Base-by-base conservation (phyloP, 2,888 invertebrate genomes). In the Bibio marci region DNA sequence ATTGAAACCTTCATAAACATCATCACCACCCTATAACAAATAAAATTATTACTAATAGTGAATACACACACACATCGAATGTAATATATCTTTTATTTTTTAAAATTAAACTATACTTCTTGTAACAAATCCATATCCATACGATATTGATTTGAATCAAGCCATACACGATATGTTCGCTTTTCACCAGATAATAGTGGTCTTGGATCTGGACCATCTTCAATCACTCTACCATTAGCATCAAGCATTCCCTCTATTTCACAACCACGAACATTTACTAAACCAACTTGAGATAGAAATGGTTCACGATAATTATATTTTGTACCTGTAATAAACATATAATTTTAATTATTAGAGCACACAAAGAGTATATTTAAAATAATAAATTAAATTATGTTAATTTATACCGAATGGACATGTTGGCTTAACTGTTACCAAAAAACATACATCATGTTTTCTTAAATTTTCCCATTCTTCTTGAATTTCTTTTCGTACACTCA, bases 181-280 rank as follows among this genome's bases (percentile, higher is more conserved):
- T 79, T 74, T 51, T 94, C 92, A 0, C 94, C 95, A 0, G 80
- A 76, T 22, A 95, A 59, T 45, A 77, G 71, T 0, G 92, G 94
- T 45, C 82, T 73, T 0, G 88, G 88, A 52, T 88, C 90, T 0
- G 88, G 87, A 0, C 88, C 87, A 58, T 98, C 98, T 58, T 98
- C 98, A 40, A 98, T 91, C 4, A 98, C 87, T 44, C 88, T 69
- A 0, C 97, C 98, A 42, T 88, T 85, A 8, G 80, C 81, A 56
- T 97, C 97, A 37, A 98, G 62, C 88, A 99, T 87, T 2, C 98
- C 97, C 59, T 98, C 97, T 25, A 99, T 80, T 63, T 98, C 98
- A 62, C 98, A 98, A 0, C 98, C 98, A 14, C 98, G 71, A 0
- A 99, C 92, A 53, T 78, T 85, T 0, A 78, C 72, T 46, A 98